Evolutionary conservation across 2,888 invertebrate species (phyloP).

Genomic region (Busseola fusca): DNA sequence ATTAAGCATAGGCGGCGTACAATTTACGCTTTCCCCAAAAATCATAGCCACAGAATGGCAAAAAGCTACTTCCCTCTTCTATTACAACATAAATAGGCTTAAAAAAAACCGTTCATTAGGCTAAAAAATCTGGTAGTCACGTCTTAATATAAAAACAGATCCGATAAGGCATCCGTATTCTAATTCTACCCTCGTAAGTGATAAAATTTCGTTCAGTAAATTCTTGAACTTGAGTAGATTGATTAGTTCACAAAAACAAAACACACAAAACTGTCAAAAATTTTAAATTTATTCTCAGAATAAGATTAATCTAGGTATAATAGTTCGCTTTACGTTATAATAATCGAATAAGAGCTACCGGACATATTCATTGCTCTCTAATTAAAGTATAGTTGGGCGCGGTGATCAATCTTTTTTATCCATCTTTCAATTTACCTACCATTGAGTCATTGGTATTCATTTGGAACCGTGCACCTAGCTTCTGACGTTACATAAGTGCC

Average conservation of each 20-base stretch:
- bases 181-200: slow-evolving; percentile 36
- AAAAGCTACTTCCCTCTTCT: neutral
- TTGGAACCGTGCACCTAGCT: no score
- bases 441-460: neutral
- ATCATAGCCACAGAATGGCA: neutral
- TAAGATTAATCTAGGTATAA: no score
- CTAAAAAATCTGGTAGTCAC: slow-evolving; percentile 35
- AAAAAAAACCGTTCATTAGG: slow-evolving; percentile 22
- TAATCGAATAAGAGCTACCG: neutral
- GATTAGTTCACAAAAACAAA: slow-evolving; percentile 33
- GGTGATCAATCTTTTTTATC: neutral
- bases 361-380: neutral
- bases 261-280: no score
- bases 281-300: no score
- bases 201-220: slow-evolving; percentile 51
- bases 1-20: no score
- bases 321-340: no score
- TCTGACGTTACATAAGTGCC: no score
- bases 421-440: neutral
- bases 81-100: slow-evolving; percentile 25
- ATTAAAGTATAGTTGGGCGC: no score
- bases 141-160: slow-evolving; percentile 46
- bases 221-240: slow-evolving; percentile 31
- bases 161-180: slow-evolving; percentile 33
- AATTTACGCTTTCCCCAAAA: neutral